Percentiles rank a stretch among this genome's conserved stretches.
These are phyloP conservation scores for Siniperca scherzeri DNA, from an alignment of 2,797 vertebrate genomes.

Conservation along the genomic window DNA sequence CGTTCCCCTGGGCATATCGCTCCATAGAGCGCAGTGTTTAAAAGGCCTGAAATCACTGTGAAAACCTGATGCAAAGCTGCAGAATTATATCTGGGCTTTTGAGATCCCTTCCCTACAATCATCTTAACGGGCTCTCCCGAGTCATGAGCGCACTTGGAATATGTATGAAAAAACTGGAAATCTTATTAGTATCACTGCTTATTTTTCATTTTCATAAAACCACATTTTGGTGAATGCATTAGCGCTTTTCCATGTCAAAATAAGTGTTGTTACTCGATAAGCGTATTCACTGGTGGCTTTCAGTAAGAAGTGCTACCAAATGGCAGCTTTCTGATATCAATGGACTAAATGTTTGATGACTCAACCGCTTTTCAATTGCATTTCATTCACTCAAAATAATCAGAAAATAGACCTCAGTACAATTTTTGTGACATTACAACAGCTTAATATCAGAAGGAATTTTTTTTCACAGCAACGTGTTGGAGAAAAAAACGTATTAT, in stretches of 20 bases:
- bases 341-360: conserved; percentile 50
- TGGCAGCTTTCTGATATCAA: conserved; percentile 42
- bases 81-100: conserved; percentile 59
- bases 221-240: conserved; percentile 28
- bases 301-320: conserved; percentile 38
- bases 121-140: conserved; percentile 50
- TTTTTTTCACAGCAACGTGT: conserved; percentile 4
- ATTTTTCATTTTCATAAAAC: conserved; percentile 39
- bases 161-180: conserved; percentile 19
- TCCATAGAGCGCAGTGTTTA: conserved; percentile 52
- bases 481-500: not conserved
- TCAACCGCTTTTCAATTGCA: conserved; percentile 33
- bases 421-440: conserved; percentile 21
- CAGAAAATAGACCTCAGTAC: conserved; percentile 2
- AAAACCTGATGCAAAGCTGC: conserved; percentile 59
- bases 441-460: conserved; percentile 10
- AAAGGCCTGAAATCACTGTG: conserved; percentile 61
- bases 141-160: conserved; percentile 11
- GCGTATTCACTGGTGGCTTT: conserved; percentile 35
- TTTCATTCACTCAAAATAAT: conserved; percentile 46
- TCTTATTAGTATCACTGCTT: conserved; percentile 42
- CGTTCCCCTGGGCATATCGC: conserved; percentile 53
- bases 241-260: conserved; percentile 35
- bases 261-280: conserved; percentile 34
- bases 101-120: conserved; percentile 55